Evolutionary conservation across 2,888 invertebrate species (phyloP).

Genomic region (Listrodromus nycthemerus): DNA sequence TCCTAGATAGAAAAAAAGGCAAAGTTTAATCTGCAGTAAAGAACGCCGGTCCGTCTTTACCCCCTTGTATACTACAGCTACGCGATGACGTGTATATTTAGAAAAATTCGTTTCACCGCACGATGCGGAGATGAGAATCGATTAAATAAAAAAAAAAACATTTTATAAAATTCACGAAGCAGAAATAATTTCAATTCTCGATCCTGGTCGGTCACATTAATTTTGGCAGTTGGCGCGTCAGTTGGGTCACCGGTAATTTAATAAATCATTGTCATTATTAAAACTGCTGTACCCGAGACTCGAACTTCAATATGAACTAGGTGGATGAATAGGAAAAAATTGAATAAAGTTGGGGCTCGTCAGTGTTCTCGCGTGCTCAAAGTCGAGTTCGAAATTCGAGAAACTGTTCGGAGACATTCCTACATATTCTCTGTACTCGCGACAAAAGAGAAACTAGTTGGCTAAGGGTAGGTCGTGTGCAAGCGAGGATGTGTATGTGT

Average conservation of each 20-base stretch:
- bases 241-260: neutral
- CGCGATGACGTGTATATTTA: neutral
- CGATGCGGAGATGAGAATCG: neutral
- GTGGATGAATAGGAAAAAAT: neutral
- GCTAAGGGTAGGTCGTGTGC: slow-evolving; percentile 1
- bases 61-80: no score
- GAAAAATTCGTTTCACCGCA: neutral
- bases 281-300: neutral
- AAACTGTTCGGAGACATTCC: neutral
- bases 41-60: no score
- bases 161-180: neutral
- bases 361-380: neutral
- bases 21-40: neutral
- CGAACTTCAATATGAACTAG: neutral
- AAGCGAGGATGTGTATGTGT: neutral
- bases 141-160: neutral
- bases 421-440: slow-evolving; percentile 1
- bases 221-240: neutral
- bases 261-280: neutral
- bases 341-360: neutral
- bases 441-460: neutral
- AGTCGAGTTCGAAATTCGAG: slow-evolving; percentile 3
- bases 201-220: neutral
- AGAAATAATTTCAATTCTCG: neutral
- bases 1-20: neutral